Conservation (phyloP, 1,140 invertebrate genomes). For the Pachypsylla venusta region DNA sequence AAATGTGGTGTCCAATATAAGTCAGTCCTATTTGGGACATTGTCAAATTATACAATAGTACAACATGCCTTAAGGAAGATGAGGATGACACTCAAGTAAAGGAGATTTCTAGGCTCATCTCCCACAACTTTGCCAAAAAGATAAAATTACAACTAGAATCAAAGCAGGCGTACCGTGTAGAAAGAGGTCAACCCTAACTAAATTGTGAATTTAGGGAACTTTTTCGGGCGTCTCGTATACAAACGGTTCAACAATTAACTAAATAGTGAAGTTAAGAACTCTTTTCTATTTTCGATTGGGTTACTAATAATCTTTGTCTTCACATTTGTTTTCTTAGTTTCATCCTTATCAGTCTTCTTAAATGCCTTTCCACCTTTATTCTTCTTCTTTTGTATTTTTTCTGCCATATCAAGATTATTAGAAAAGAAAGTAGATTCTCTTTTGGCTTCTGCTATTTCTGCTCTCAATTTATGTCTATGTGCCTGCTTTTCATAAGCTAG, state of each 20-base stretch:
- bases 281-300: constrained; percentile 14
- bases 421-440: constrained; percentile 45
- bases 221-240: not conserved
- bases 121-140: no score
- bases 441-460: constrained; percentile 83
- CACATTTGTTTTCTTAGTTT: constrained; percentile 14
- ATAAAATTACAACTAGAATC: no score
- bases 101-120: no score
- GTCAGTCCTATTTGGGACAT: no score
- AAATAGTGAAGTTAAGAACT: constrained; percentile 4
- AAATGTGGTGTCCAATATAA: no score
- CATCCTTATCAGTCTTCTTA: not conserved
- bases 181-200: no score
- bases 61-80: no score
- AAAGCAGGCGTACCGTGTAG: no score
- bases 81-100: no score
- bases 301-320: not conserved
- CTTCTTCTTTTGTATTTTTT: constrained; percentile 19
- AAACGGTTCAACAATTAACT: constrained; percentile 1
- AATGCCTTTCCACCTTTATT: not conserved
- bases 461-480: constrained; percentile 64
- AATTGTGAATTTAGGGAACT: no score
- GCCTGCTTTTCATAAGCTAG: constrained; percentile 82
- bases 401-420: constrained; percentile 22
- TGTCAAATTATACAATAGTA: no score